A percentile compares a stretch with the other conserved stretches of the same genome.
phyloP scores from a whole-genome alignment of 2,888 invertebrate species.

The Cynaeus angustus region DNA sequence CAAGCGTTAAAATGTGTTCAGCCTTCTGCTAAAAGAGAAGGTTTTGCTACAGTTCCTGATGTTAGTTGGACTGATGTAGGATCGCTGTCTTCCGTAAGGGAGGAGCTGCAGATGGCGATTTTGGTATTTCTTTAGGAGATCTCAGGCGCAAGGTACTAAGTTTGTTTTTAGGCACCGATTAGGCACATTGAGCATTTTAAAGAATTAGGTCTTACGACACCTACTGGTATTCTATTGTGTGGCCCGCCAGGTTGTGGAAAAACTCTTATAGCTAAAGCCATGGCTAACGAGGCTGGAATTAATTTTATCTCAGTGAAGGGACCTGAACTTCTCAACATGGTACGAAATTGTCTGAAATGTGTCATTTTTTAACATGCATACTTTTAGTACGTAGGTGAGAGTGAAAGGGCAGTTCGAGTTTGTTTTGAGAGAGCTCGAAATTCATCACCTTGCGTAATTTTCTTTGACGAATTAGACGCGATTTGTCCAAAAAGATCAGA shows the following conservation, averaged over 20 bases:
- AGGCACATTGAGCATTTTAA: constrained; percentile 88
- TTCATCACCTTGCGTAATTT: constrained; percentile 98
- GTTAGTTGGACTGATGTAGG: constrained; percentile 98
- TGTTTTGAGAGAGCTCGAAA: constrained; percentile 96
- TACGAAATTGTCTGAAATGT: constrained; percentile 66
- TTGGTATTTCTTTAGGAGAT: constrained; percentile 77
- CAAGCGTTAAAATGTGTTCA: constrained; percentile 87
- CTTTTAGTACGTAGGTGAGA: constrained; percentile 95
- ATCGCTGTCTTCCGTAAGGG: constrained; percentile 88
- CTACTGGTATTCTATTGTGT: constrained; percentile 94
- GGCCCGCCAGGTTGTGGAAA: constrained; percentile 99
- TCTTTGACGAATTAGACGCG: constrained; percentile 98
- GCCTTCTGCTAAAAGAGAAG: constrained; percentile 96
- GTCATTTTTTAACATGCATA: not conserved
- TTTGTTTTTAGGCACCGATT: constrained; percentile 83
- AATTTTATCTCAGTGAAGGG: constrained; percentile 99
- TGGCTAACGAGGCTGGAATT: constrained; percentile 98
- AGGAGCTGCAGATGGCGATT: constrained; percentile 93
- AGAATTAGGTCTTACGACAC: constrained; percentile 84
- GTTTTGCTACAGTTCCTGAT: constrained; percentile 97
- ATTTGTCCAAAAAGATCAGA: constrained; percentile 92
- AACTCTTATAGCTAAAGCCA: constrained; percentile 97
- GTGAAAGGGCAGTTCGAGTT: constrained; percentile 96
- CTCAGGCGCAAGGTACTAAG: no score
- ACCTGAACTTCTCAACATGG: constrained; percentile 98